A percentile compares a stretch with the other conserved stretches of the same genome.
These are phyloP conservation scores for Rhagonycha lutea DNA, from an alignment of 2,888 invertebrate genomes.

Conservation along the genomic window DNA sequence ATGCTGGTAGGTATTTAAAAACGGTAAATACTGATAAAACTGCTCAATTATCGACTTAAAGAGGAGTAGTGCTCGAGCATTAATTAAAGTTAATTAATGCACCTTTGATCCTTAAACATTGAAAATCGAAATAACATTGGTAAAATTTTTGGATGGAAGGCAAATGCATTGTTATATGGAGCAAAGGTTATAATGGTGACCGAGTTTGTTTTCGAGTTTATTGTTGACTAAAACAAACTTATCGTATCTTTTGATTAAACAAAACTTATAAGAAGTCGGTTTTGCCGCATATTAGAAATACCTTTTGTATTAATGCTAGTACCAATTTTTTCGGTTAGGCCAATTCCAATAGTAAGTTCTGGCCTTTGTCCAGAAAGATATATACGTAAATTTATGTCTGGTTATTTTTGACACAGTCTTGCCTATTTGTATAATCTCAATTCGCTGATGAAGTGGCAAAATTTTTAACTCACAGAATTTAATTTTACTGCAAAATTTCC, in stretches of 20 bases:
- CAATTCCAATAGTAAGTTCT: constrained; percentile 12
- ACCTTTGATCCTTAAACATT: background rate
- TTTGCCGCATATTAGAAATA: constrained; percentile 12
- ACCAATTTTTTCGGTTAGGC: background rate
- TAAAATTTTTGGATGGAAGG: background rate
- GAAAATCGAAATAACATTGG: background rate
- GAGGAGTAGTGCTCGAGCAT: background rate
- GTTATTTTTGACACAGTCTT: constrained; percentile 20
- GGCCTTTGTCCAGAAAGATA: constrained; percentile 19
- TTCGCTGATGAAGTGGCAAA: constrained; percentile 3
- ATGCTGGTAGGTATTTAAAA: background rate
- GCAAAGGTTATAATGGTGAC: background rate
- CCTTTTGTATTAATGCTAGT: background rate
- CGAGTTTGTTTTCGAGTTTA: no score
- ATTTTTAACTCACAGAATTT: background rate
- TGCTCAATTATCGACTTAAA: background rate
- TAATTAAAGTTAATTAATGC: background rate
- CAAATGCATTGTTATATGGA: background rate
- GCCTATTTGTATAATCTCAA: constrained; percentile 14
- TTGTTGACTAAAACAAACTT: background rate
- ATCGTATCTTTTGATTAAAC: background rate
- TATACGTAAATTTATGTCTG: constrained; percentile 12
- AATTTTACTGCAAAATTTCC: background rate
- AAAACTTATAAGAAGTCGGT: background rate
- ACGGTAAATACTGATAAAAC: background rate